Evolutionary conservation across 2,888 invertebrate genomes (phyloP), one percentile per base, ranked within the genome.

Genomic region (Eristalis intricaria): DNA sequence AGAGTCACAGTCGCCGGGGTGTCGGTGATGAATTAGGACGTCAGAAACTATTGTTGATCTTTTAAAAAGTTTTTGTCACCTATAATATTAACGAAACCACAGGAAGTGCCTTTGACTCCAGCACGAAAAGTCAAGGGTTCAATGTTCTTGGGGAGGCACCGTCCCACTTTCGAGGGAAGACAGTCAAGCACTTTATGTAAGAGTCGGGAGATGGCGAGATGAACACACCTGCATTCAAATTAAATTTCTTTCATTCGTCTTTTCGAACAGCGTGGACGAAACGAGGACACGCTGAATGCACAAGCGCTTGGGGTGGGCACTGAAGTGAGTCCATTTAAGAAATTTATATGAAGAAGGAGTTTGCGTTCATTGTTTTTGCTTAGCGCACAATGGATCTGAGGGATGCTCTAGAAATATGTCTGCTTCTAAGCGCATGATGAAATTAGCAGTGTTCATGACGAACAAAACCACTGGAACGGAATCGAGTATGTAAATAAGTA

Each of bases 401-500:
- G 73, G 77, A 81, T 81, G 82, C 73, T 63, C 76, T 43, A 64
- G 77, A 81, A 77, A 81, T 73, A 75, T 76, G 43, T 81, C 22
- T 35, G 65, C 75, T 69, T 35, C 76, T 71, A 81, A 85, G 81
- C 75, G 84, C 77, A 81, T 77, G 69, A 81, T 73, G 69, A 60
- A 77, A 85, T 85, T 81, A 85, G 73, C 69, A 64, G 43, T 85
- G 81, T 69, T 82, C 73, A 77, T 77, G 77, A 82, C 60, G 81
- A 81, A 85, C 81, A 77, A 64, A 81, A 77, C 69, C 73, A 40
- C 76, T 73, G 50, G 38, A 64, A 32, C 43, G 76, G 76, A 76
- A 65, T 60, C 64, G 81, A 80, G 60, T 66, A 75, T 13, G 32
- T 32, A 26, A 81, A 85, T 81, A 71, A 76, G 60, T 64, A 50